Conservation (phyloP, 2,113 vertebrate species). For the Sturnira hondurensis region DNA sequence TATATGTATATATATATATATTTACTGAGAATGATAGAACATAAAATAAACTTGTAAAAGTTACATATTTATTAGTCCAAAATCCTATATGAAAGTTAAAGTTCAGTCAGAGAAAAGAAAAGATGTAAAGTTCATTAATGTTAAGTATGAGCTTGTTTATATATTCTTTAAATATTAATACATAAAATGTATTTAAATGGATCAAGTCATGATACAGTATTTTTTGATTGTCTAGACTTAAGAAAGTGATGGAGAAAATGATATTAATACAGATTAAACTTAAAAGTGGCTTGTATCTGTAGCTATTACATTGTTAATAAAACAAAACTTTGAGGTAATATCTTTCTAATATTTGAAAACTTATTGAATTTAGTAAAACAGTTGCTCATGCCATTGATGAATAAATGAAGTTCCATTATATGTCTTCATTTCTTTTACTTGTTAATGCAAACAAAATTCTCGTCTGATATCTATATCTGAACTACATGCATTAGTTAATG, state of each 20-base stretch:
- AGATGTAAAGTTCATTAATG: background rate
- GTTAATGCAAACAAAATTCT: constrained; percentile 2
- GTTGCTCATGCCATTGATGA: background rate
- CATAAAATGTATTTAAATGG: background rate
- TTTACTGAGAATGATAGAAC: background rate
- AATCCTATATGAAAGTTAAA: background rate
- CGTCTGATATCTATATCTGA: background rate
- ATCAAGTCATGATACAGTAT: background rate
- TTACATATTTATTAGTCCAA: background rate
- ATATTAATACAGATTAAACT: background rate
- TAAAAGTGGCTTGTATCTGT: background rate
- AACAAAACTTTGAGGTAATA: constrained; percentile 13
- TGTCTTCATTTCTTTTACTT: background rate
- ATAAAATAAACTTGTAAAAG: background rate
- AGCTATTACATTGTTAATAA: background rate
- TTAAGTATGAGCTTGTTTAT: background rate
- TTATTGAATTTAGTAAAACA: constrained; percentile 8
- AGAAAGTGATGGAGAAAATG: no score
- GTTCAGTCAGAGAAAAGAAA: background rate
- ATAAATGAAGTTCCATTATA: background rate
- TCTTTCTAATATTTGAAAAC: constrained; percentile 34
- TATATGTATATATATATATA: background rate
- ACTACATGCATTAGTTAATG: background rate
- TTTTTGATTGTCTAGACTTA: background rate
- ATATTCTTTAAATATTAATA: background rate